Evolutionary conservation across 2,888 invertebrate genomes (phyloP).

Genomic region (Dynastes tityus): DNA sequence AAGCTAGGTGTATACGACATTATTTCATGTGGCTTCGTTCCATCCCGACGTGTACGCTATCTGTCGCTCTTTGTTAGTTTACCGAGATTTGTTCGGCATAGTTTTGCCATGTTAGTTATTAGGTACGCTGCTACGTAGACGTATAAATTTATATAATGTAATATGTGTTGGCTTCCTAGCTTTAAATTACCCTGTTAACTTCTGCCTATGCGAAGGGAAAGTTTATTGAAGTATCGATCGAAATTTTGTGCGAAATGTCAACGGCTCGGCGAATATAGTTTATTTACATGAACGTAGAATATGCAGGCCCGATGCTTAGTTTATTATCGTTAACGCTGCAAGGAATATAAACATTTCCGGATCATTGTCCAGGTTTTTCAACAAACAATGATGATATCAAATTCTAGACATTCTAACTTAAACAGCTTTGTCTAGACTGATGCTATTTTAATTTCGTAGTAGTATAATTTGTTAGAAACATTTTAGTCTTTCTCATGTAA

Average conservation of each 20-base stretch:
- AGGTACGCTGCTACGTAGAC: background rate
- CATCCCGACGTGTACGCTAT: background rate
- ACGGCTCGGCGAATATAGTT: conserved; percentile 1
- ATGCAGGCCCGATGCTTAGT: conserved; percentile 6
- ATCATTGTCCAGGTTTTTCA: conserved; percentile 19
- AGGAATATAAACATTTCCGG: conserved; percentile 2
- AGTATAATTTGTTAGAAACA: no score
- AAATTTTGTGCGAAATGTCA: conserved; percentile 7
- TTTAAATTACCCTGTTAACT: conserved; percentile 13
- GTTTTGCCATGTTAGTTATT: background rate
- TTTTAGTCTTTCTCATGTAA: no score
- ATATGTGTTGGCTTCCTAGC: background rate
- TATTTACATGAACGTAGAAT: conserved; percentile 23
- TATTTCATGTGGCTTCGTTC: conserved; percentile 45
- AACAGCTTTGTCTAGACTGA: no score
- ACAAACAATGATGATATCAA: background rate
- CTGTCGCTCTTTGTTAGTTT: conserved; percentile 3
- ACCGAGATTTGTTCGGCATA: conserved; percentile 30
- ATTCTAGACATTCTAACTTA: no score
- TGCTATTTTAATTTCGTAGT: no score
- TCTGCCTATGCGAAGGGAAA: background rate
- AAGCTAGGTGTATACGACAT: conserved; percentile 27
- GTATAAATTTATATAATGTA: conserved; percentile 1
- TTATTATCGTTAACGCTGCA: background rate
- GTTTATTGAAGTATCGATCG: conserved; percentile 16